Conservation (phyloP, 2,113 vertebrate genomes). For the Sarotherodon lohbergeri region DNA sequence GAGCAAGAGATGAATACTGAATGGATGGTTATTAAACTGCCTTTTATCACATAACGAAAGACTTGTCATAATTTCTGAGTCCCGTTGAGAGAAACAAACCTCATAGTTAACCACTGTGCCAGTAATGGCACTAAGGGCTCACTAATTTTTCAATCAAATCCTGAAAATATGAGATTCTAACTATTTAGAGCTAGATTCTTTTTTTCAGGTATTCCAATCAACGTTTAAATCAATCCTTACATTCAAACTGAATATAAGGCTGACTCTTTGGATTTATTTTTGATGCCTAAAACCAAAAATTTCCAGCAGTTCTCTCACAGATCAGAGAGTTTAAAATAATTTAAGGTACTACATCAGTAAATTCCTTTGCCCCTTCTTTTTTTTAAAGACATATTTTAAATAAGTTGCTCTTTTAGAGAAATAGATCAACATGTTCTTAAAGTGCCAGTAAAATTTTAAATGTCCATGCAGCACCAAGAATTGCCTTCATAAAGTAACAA, state of each 20-base stretch:
- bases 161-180: neutral
- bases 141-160: neutral
- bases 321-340: neutral
- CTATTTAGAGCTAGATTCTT: neutral
- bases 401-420: neutral
- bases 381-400: neutral
- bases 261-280: neutral
- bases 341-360: neutral
- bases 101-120: neutral
- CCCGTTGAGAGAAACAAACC: slow-evolving; percentile 1
- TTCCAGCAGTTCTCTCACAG: neutral
- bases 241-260: neutral
- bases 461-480: neutral
- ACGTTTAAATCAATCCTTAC: neutral
- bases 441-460: neutral
- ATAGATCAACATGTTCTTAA: neutral
- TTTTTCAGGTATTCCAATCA: neutral
- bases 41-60: slow-evolving; percentile 10
- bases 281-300: neutral
- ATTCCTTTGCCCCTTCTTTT: neutral
- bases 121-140: neutral
- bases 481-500: neutral
- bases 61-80: slow-evolving; percentile 1
- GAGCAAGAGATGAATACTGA: slow-evolving; percentile 1
- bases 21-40: slow-evolving; percentile 28